Conservation (phyloP, 2,888 invertebrate species). For the Parapristionchus giblindavisi region DNA sequence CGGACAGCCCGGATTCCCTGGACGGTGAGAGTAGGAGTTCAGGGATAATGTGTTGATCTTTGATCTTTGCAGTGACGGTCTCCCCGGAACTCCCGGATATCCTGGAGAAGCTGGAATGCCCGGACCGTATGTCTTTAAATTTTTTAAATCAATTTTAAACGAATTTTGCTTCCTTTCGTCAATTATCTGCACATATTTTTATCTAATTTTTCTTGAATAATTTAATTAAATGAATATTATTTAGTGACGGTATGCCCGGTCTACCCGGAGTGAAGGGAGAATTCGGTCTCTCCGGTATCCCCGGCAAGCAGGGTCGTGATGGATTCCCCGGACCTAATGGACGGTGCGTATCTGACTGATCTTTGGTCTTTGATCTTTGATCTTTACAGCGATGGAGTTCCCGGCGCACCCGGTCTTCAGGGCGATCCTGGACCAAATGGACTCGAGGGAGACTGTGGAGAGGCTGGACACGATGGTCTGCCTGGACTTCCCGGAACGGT, state of each 20-base stretch:
- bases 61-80: constrained; percentile 56
- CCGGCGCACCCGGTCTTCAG: constrained; percentile 50
- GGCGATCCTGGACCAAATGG: constrained; percentile 67
- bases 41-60: neutral
- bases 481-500: constrained; percentile 43
- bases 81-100: constrained; percentile 64
- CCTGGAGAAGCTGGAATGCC: constrained; percentile 54
- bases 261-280: constrained; percentile 73
- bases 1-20: constrained; percentile 61
- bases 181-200: neutral
- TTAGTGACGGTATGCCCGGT: constrained; percentile 72
- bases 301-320: constrained; percentile 67
- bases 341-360: constrained; percentile 34
- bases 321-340: constrained; percentile 55
- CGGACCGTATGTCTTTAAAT: constrained; percentile 39
- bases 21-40: constrained; percentile 33
- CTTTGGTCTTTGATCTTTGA: neutral
- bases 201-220: neutral
- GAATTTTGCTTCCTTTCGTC: neutral
- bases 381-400: constrained; percentile 41
- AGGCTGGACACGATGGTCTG: constrained; percentile 42
- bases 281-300: constrained; percentile 70
- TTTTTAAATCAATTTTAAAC: neutral
- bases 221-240: neutral
- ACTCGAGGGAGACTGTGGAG: constrained; percentile 49